phyloP scores from a whole-genome alignment of 2,888 invertebrate genomes.

The Theretra japonica region DNA sequence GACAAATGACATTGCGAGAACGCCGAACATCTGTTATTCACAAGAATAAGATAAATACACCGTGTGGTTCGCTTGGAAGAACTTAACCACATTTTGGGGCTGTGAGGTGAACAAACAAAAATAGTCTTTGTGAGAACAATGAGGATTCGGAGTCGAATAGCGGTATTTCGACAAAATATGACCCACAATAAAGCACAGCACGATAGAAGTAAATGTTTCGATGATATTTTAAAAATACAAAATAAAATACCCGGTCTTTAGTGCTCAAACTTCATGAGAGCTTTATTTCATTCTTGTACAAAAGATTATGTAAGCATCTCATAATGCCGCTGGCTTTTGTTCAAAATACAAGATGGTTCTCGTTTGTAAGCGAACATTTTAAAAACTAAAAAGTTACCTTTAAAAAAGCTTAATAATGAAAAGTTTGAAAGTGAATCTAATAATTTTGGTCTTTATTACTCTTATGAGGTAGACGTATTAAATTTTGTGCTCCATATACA shows the following conservation, averaged over 20 bases:
- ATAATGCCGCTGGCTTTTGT: slow-evolving; percentile 24
- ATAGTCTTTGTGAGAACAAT: slow-evolving; percentile 37
- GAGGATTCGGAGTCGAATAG: slow-evolving; percentile 24
- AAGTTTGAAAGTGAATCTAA: not conserved
- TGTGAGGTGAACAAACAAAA: slow-evolving; percentile 45
- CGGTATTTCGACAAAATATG: not conserved
- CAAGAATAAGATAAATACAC: slow-evolving; percentile 69
- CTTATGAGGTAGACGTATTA: not conserved
- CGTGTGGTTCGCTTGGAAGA: slow-evolving; percentile 55
- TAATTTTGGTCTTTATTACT: slow-evolving; percentile 4
- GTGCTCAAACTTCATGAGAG: slow-evolving; percentile 22
- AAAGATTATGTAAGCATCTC: slow-evolving; percentile 25
- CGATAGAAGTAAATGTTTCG: slow-evolving; percentile 11
- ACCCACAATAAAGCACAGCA: not conserved
- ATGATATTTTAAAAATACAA: slow-evolving; percentile 7
- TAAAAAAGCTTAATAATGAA: slow-evolving; percentile 9
- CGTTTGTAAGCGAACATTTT: slow-evolving; percentile 2
- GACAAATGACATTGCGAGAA: slow-evolving; percentile 66
- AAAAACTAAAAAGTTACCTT: slow-evolving; percentile 1
- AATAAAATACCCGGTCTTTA: slow-evolving; percentile 19
- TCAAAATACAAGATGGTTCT: slow-evolving; percentile 25
- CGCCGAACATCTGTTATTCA: slow-evolving; percentile 70
- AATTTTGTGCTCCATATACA: not conserved
- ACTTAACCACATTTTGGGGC: slow-evolving; percentile 48
- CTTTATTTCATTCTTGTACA: slow-evolving; percentile 22